phyloP scores from a whole-genome alignment of 2,113 vertebrate species.

The Hemicordylus capensis region DNA sequence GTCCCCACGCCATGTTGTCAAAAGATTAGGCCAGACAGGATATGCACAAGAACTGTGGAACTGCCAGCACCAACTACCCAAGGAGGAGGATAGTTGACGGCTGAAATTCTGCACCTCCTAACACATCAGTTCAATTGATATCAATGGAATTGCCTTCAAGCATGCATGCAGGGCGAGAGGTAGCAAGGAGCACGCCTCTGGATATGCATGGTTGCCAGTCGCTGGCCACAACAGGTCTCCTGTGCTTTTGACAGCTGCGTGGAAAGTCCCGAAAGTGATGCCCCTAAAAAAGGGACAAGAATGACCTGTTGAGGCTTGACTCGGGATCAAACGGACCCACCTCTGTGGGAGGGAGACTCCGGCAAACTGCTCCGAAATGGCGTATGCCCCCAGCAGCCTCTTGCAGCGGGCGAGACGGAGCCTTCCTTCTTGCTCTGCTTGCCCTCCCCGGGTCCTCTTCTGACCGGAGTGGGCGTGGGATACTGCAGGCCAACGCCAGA shows the following conservation, averaged over 20 bases:
- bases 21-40: too few relatives aligned
- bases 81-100: neutral
- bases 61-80: neutral
- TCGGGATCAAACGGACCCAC: conserved; percentile 48
- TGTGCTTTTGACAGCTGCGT: neutral
- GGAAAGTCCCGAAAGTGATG: neutral
- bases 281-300: neutral
- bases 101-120: too few relatives aligned
- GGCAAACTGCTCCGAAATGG: conserved; percentile 58
- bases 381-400: conserved; percentile 80
- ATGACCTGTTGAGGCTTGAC: neutral
- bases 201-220: too few relatives aligned
- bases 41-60: neutral
- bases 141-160: neutral
- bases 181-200: too few relatives aligned
- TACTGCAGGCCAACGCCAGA: conserved; percentile 83
- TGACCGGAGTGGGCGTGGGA: conserved; percentile 67
- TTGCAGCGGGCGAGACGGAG: conserved; percentile 24
- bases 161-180: too few relatives aligned
- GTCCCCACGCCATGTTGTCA: too few relatives aligned
- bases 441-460: conserved; percentile 42
- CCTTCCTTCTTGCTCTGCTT: conserved; percentile 50
- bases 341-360: conserved; percentile 58
- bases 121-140: too few relatives aligned
- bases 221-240: neutral